phyloP scores from a whole-genome alignment of 2,113 vertebrate genomes.

The Xerus inauris region DNA sequence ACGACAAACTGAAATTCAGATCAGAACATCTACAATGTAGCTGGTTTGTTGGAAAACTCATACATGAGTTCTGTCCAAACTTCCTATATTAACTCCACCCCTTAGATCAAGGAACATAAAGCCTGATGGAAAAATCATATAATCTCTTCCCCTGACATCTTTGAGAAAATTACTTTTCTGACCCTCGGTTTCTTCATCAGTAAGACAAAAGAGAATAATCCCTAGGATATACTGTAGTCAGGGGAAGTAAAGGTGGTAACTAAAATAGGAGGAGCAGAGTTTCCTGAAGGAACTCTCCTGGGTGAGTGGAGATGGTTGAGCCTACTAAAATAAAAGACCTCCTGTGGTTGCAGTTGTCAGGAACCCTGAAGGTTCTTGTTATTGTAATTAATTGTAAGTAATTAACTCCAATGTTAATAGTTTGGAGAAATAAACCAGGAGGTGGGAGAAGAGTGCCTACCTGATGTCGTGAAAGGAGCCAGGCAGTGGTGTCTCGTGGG shows the following conservation, averaged over 20 bases:
- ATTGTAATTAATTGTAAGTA: constrained; percentile 49
- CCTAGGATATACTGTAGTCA: neutral
- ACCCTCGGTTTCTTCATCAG: neutral
- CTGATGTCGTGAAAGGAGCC: neutral
- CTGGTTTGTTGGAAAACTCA: neutral
- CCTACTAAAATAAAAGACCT: neutral
- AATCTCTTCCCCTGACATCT: neutral
- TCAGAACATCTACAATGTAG: neutral
- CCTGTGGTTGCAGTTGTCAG: neutral
- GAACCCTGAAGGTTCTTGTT: constrained; percentile 9
- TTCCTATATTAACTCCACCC: neutral
- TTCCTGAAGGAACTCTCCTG: neutral
- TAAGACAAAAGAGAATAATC: neutral
- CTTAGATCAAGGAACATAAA: neutral
- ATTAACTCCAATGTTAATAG: constrained; percentile 37
- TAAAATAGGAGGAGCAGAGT: fast-evolving
- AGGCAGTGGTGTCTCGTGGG: neutral
- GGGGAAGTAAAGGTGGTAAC: neutral
- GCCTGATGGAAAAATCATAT: neutral
- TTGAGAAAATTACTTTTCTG: neutral
- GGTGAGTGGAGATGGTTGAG: neutral
- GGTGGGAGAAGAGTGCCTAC: neutral
- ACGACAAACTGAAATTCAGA: neutral
- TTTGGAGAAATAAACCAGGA: constrained; percentile 33
- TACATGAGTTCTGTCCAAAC: fast-evolving